phyloP scores from a whole-genome alignment of 1,140 invertebrate species.

The Aphidius ervi region DNA sequence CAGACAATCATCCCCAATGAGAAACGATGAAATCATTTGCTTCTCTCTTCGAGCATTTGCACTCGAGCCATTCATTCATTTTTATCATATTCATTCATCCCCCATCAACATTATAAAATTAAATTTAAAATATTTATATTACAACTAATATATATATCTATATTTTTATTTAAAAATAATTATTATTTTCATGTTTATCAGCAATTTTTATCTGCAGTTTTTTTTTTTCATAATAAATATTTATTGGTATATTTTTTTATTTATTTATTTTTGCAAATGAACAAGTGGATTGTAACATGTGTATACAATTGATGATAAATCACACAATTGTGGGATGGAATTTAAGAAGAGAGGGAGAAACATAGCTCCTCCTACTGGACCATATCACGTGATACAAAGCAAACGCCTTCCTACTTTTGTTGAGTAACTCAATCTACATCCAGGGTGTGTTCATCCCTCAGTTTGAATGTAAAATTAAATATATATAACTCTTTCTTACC shows the following conservation, averaged over 20 bases:
- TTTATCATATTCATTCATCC: not conserved
- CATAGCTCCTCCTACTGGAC: constrained; percentile 45
- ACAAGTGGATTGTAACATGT: not conserved
- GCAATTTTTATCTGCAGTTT: too few species aligned
- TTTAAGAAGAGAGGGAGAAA: constrained; percentile 37
- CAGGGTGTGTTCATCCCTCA: constrained; percentile 3
- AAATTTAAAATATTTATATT: too few species aligned
- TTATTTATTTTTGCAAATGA: too few species aligned
- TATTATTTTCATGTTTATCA: too few species aligned
- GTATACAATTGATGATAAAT: constrained; percentile 39
- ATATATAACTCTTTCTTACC: not conserved
- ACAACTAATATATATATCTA: too few species aligned
- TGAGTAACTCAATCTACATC: constrained; percentile 1
- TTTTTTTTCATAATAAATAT: too few species aligned
- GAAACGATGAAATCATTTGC: constrained; percentile 16
- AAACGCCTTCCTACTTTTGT: constrained; percentile 30
- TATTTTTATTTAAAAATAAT: too few species aligned
- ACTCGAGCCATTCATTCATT: not conserved
- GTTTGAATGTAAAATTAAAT: not conserved
- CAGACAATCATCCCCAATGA: constrained; percentile 11
- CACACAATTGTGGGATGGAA: constrained; percentile 37
- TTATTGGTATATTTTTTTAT: too few species aligned
- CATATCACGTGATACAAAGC: constrained; percentile 41
- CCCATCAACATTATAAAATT: not conserved
- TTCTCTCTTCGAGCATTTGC: not conserved